Percentiles rank a stretch among this genome's conserved stretches.
Conservation (phyloP, 2,797 vertebrate genomes). For the Hemibagrus guttatus region DNA sequence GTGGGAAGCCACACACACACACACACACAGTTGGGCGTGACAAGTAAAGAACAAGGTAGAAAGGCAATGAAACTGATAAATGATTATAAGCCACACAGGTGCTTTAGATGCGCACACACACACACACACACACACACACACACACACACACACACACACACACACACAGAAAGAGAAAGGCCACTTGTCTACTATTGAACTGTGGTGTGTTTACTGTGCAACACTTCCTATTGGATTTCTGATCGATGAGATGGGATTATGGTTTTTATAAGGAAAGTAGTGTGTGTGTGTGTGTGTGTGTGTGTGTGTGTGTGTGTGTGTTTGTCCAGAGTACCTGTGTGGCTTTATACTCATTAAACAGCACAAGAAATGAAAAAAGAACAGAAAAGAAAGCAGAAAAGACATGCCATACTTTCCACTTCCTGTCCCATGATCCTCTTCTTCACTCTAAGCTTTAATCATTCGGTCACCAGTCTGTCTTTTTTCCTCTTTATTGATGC, state of each 20-base stretch:
- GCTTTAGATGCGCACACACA: constrained; percentile 42
- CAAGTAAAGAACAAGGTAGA: constrained; percentile 65
- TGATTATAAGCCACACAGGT: constrained; percentile 68
- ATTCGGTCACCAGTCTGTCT: too few relatives aligned
- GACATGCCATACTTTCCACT: background rate
- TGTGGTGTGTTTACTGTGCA: constrained; percentile 74
- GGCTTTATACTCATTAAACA: background rate
- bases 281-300: constrained; percentile 45
- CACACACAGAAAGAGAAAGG: constrained; percentile 23
- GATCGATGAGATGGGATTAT: constrained; percentile 78
- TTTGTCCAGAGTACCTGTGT: background rate
- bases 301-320: constrained; percentile 39
- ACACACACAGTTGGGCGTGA: constrained; percentile 17
- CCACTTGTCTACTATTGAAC: constrained; percentile 69
- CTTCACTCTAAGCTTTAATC: background rate
- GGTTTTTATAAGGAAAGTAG: constrained; percentile 70
- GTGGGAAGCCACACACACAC: background rate
- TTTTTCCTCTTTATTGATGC: too few relatives aligned
- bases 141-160: constrained; percentile 50
- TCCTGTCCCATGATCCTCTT: background rate
- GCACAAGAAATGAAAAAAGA: background rate
- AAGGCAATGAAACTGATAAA: constrained; percentile 79
- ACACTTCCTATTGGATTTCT: constrained; percentile 69
- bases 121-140: constrained; percentile 31
- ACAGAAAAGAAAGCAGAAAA: background rate